Base-by-base conservation (phyloP, 2,888 invertebrate species). In the Hesperia comma region DNA sequence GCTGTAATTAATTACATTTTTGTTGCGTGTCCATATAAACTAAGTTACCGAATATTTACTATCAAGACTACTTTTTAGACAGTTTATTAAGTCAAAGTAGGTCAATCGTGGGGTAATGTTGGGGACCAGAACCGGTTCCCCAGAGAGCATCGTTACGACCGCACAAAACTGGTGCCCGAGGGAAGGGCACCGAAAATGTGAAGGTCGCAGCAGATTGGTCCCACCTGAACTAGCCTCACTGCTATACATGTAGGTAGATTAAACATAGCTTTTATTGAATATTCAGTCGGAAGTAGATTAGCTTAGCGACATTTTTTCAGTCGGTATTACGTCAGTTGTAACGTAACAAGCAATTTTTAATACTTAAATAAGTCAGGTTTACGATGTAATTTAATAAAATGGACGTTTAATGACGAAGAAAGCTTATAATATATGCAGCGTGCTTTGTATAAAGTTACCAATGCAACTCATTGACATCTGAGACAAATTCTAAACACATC, bases 121-220 rank as follows among this genome's bases (percentile, higher is more conserved):
- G 80, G 83, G 83, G 77, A 69, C 75, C 81, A 78, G 81, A 79
- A 79, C 75, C 74, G 74, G 75, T 76, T 87, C 90, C 87, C 90
- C 67, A 68, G 89, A 81, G 89, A 79, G 75, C 74, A 75, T 75
- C 79, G 79, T 77, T 75, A 71, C 85, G 84, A 84, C 79, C 84
- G 82, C 87, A 85, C 81, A 83, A 78, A 81, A 85, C 83, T 78
- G 80, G 77, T 75, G 78, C 79, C 71, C 83, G 77, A 74, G 85
- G 86, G 84, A 84, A 78, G 76, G 77, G 82, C 78, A 71, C 79
- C 74, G 77, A 84, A 88, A 88, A 88, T 89, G 88, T 82, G 87
- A 90, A 90, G 88, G 88, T 88, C 85, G 84, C 77, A 78, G 79
- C 80, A 84, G 86, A 87, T 88, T 87, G 87, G 82, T 83, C 79